A percentile compares a stretch with the other conserved stretches of the same genome.
Conservation (phyloP, 2,797 vertebrate species). For the Lithobates sylvaticus region DNA sequence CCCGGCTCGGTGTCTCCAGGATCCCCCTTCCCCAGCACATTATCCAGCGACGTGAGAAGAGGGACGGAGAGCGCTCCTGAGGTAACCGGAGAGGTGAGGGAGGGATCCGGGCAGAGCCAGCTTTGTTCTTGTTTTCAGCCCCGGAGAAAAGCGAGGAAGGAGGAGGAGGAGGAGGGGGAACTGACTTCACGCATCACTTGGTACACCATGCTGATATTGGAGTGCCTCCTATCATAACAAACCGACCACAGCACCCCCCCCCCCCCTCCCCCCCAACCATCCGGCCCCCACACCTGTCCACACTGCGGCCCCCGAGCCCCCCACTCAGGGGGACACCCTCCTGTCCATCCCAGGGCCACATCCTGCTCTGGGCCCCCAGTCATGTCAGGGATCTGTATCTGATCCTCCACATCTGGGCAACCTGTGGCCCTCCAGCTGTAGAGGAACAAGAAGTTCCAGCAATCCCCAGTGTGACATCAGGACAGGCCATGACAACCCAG, state of each 20-base stretch:
- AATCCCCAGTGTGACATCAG: not conserved
- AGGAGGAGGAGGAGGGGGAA: conserved; percentile 64
- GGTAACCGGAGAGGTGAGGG: conserved; percentile 78
- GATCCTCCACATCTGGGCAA: not conserved
- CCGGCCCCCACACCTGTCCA: conserved; percentile 59
- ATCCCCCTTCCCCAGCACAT: conserved; percentile 75
- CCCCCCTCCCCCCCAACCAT: conserved; percentile 10
- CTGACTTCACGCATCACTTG: conserved; percentile 85
- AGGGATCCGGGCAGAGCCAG: conserved; percentile 33
- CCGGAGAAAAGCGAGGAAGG: conserved; percentile 59
- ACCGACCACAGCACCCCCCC: conserved; percentile 67
- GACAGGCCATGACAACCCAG: not conserved
- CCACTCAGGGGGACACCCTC: not conserved
- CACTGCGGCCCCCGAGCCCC: not conserved
- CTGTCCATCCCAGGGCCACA: conserved; percentile 59
- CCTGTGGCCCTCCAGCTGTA: conserved; percentile 68
- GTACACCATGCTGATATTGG: conserved; percentile 76
- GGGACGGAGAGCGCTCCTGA: conserved; percentile 79
- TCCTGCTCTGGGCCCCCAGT: not conserved
- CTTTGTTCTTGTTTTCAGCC: conserved; percentile 65
- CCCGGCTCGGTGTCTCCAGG: conserved; percentile 70
- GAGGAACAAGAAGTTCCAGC: conserved; percentile 29
- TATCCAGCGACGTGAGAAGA: conserved; percentile 76
- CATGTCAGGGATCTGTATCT: not conserved
- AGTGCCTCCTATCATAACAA: conserved; percentile 76